These are phyloP conservation scores for Pheosia tremula DNA, from an alignment of 2,888 invertebrate genomes.

Conservation along the genomic window DNA sequence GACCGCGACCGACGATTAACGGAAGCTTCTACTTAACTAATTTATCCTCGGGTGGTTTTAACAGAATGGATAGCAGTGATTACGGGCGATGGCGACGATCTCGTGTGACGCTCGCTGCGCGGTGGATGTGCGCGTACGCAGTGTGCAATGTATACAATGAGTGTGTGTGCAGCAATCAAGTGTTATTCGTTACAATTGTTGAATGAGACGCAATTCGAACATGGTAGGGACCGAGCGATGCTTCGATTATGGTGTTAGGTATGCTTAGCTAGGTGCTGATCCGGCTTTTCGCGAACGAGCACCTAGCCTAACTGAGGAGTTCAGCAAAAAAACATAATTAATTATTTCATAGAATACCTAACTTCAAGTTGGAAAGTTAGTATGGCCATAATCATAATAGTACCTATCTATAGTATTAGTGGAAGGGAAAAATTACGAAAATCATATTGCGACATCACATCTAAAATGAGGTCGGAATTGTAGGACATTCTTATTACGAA, in stretches of 20 bases:
- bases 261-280: no score
- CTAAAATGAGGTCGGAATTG: constrained; percentile 17
- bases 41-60: constrained; percentile 85
- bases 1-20: constrained; percentile 82
- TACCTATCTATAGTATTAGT: no score
- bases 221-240: not conserved
- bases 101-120: constrained; percentile 64
- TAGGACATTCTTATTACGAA: constrained; percentile 39
- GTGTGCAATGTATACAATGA: constrained; percentile 18
- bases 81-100: constrained; percentile 69
- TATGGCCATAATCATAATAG: no score
- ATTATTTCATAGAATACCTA: no score
- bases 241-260: no score
- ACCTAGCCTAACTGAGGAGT: no score
- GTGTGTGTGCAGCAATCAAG: constrained; percentile 45
- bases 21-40: constrained; percentile 86
- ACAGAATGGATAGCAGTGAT: constrained; percentile 85
- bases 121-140: constrained; percentile 51
- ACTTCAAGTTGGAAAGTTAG: no score
- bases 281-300: no score
- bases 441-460: no score
- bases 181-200: constrained; percentile 20
- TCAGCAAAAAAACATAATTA: no score
- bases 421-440: no score
- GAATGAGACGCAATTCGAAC: constrained; percentile 1